Evolutionary conservation across 2,888 invertebrate species (phyloP).

Genomic region (Nymphalis urticae): DNA sequence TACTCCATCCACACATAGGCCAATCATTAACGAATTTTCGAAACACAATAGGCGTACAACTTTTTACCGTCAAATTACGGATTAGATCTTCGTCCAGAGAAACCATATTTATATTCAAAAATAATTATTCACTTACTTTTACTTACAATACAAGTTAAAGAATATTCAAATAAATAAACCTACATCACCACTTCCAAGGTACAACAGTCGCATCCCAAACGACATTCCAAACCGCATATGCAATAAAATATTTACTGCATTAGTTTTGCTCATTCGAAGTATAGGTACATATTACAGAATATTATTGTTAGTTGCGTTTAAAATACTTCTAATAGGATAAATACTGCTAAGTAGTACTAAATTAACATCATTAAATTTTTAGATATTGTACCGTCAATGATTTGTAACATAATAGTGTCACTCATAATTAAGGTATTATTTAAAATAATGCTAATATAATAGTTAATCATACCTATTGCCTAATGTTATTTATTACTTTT

Average conservation of each 20-base stretch:
- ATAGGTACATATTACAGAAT: not conserved
- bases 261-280: too few relatives aligned
- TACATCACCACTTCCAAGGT: not conserved
- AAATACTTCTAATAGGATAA: too few relatives aligned
- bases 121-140: not conserved
- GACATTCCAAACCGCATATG: constrained; percentile 4
- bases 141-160: not conserved
- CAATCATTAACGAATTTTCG: constrained; percentile 78
- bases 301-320: too few relatives aligned
- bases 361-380: too few relatives aligned
- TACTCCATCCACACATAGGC: constrained; percentile 82
- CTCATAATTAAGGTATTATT: too few relatives aligned
- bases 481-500: too few relatives aligned
- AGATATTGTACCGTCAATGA: too few relatives aligned
- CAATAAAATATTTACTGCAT: not conserved
- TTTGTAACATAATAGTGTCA: too few relatives aligned
- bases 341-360: too few relatives aligned
- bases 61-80: constrained; percentile 52
- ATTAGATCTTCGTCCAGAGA: constrained; percentile 49
- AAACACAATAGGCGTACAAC: constrained; percentile 77
- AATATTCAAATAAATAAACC: not conserved
- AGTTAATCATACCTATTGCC: too few relatives aligned
- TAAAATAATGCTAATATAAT: too few relatives aligned
- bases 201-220: not conserved
- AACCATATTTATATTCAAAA: constrained; percentile 1